A percentile compares a stretch with the other conserved stretches of the same genome.
phyloP scores from a whole-genome alignment of 2,888 invertebrate genomes.

The Villa cingulata region DNA sequence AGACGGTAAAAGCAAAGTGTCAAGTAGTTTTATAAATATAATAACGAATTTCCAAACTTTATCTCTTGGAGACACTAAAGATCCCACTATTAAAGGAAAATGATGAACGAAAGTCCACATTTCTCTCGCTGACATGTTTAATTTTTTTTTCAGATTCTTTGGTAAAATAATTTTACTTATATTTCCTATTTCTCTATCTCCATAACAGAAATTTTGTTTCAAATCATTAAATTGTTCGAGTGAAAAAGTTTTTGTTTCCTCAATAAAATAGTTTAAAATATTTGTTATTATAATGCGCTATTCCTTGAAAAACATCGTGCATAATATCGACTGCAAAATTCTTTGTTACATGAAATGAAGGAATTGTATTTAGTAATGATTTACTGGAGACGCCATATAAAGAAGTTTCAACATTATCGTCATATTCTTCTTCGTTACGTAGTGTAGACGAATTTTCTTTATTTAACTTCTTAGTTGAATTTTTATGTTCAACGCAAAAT shows the following conservation, averaged over 20 bases:
- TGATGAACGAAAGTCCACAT: conserved; percentile 13
- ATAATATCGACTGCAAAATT: background rate
- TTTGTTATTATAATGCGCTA: background rate
- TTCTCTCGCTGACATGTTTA: conserved; percentile 12
- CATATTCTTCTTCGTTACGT: too few relatives aligned
- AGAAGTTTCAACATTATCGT: too few relatives aligned
- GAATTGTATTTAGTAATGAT: background rate
- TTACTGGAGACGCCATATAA: background rate
- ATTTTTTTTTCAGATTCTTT: conserved; percentile 6
- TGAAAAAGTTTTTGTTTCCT: background rate
- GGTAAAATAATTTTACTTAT: too few relatives aligned
- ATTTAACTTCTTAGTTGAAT: too few relatives aligned
- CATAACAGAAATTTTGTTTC: conserved; percentile 5
- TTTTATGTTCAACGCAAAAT: too few relatives aligned
- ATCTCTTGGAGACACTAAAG: conserved; percentile 11
- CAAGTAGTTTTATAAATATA: conserved; percentile 8
- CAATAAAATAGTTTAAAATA: background rate
- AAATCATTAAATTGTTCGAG: background rate
- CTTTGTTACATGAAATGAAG: background rate
- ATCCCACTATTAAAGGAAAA: conserved; percentile 11
- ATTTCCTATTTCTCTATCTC: conserved; percentile 2
- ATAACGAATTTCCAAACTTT: conserved; percentile 8
- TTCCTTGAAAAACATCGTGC: conserved; percentile 2
- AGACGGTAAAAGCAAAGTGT: conserved; percentile 6
- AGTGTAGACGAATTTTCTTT: too few relatives aligned